Evolutionary conservation across 2,113 vertebrate species (phyloP), one percentile per base, ranked within the genome.

Genomic region (Cinclus mexicanus): DNA sequence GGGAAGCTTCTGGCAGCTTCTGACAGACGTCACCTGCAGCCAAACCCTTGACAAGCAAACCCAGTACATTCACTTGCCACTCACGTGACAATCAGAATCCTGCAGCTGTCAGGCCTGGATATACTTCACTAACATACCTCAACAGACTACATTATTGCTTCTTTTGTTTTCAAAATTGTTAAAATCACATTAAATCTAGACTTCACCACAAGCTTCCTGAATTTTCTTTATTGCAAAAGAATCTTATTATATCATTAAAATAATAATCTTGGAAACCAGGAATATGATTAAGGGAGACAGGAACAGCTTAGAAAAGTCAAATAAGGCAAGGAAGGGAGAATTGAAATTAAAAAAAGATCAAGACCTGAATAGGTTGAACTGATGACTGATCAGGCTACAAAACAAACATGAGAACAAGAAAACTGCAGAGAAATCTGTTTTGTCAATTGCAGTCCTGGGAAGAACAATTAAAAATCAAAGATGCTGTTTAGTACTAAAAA

Each of bases 331-430:
- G 31, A 90, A 79, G 13, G 14, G 22, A 90, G 56, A 94, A 88
- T 28, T 53, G 39, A 94, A 95, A 94, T 29, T 53, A 18, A 50
- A 42, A 77, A 55, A 42, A 81, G 0, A 83, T 61, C 24, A 87
- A 74, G 55, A 93, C 77, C 35, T 56, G 9, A 52, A 22, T 42
- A 53, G 22, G 22, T 87, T 60, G 64, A 94, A 84, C 28, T 25
- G 37, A 74, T 81, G 94, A 94, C 19, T 84, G 50, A 95, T 65
- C 69, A 61, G n/a, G 72, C 74, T 83, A 74, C 68, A 89, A 93
- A 96, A 93, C 46, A 84, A 81, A 28, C 25, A 71, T 5, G 75
- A 29, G 67, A 89, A 83, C 22, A 77, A 94, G 64, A 81, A 72
- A 69, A 17, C 15, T 53, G 19, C 56, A 82, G 50, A 82, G 77